Conservation (phyloP, 2,888 invertebrate species). For the Ashinkailepas kermadecensis region DNA sequence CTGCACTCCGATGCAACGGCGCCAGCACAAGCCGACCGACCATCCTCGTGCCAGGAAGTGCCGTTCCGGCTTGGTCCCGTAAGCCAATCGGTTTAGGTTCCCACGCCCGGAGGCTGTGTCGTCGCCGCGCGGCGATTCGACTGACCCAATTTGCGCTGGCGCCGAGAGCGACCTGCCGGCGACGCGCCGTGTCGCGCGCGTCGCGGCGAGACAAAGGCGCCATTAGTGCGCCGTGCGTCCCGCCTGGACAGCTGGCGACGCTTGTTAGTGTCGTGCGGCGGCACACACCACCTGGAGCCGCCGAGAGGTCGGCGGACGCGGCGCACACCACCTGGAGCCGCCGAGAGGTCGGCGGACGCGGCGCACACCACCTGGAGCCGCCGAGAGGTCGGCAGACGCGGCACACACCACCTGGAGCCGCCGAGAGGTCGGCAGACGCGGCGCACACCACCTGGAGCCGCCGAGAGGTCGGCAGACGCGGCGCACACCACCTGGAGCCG, state of each 20-base stretch:
- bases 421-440: too few relatives aligned
- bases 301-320: background rate
- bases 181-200: background rate
- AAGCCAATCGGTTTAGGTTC: background rate
- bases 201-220: slow-evolving; percentile 5
- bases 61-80: background rate
- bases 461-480: too few relatives aligned
- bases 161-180: background rate
- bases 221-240: background rate
- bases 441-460: too few relatives aligned
- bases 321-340: background rate
- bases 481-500: too few relatives aligned
- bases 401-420: too few relatives aligned
- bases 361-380: too few relatives aligned
- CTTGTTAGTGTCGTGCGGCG: background rate
- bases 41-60: background rate
- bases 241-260: background rate
- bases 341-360: background rate
- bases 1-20: background rate
- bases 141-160: background rate
- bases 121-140: background rate
- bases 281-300: background rate
- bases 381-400: too few relatives aligned
- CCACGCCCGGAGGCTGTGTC: background rate
- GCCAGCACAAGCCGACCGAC: background rate